These are phyloP conservation scores for Mesorhabditis belari DNA, from an alignment of 2,888 invertebrate genomes.

Conservation along the genomic window DNA sequence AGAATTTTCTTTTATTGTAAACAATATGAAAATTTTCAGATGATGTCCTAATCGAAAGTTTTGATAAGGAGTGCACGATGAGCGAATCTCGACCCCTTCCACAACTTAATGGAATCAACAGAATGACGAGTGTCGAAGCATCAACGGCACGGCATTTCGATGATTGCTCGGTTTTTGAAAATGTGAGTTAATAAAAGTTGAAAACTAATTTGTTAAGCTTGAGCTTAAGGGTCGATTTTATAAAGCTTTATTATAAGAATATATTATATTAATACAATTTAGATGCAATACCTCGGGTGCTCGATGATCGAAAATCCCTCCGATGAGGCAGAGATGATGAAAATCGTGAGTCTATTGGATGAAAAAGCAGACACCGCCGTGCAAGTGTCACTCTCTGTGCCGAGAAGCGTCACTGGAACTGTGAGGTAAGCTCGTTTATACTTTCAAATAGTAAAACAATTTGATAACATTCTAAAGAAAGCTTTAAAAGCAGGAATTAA, in stretches of 20 bases:
- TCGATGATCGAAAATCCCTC: slow-evolving; percentile 43
- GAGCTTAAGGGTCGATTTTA: no score
- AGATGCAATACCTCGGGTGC: slow-evolving; percentile 46
- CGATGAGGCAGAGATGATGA: slow-evolving; percentile 43
- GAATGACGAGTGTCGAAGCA: neutral
- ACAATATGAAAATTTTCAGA: no score
- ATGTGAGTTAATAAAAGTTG: neutral
- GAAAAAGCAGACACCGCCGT: slow-evolving; percentile 64
- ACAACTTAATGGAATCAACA: neutral
- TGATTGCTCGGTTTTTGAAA: neutral
- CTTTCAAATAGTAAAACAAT: slow-evolving; percentile 1
- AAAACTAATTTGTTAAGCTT: no score
- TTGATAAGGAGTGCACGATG: neutral
- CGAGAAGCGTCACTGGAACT: slow-evolving; percentile 81
- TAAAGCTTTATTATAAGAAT: no score
- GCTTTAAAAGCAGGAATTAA: neutral
- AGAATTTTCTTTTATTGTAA: no score
- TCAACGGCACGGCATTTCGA: neutral
- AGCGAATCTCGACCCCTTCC: neutral
- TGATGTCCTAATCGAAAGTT: neutral
- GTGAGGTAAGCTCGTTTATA: slow-evolving; percentile 71
- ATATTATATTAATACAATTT: slow-evolving; percentile 3
- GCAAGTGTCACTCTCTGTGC: slow-evolving; percentile 83
- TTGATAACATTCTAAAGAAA: slow-evolving; percentile 1
- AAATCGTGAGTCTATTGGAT: slow-evolving; percentile 61